Conservation (phyloP, 2,888 invertebrate species). For the Tuta absoluta region DNA sequence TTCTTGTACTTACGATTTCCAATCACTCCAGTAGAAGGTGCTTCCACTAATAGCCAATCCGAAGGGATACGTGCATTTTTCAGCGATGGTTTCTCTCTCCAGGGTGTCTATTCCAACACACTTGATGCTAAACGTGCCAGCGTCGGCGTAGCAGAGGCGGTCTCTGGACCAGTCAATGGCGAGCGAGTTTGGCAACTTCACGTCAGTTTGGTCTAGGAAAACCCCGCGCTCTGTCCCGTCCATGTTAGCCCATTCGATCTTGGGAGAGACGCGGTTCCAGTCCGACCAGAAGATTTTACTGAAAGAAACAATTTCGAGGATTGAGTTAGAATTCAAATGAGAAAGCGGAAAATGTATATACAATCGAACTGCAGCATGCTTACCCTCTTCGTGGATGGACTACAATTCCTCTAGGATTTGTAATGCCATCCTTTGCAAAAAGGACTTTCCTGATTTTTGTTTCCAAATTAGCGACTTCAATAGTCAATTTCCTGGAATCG, state of each 20-base stretch:
- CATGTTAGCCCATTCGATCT: slow-evolving; percentile 96
- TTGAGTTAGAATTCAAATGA: not conserved
- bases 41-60: slow-evolving; percentile 91
- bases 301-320: slow-evolving; percentile 45
- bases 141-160: slow-evolving; percentile 97
- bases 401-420: slow-evolving; percentile 97
- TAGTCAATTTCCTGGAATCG: slow-evolving; percentile 92
- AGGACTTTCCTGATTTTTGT: slow-evolving; percentile 88
- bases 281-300: slow-evolving; percentile 99
- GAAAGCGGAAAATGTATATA: no score
- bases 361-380: slow-evolving; percentile 34
- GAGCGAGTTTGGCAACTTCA: slow-evolving; percentile 95
- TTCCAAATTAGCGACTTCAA: slow-evolving; percentile 94
- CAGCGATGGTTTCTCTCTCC: slow-evolving; percentile 86
- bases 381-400: slow-evolving; percentile 94
- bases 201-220: slow-evolving; percentile 83
- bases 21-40: slow-evolving; percentile 98
- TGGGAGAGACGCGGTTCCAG: slow-evolving; percentile 95
- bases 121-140: slow-evolving; percentile 89
- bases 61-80: slow-evolving; percentile 94
- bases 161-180: slow-evolving; percentile 92
- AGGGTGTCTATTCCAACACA: slow-evolving; percentile 89
- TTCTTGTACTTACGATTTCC: slow-evolving; percentile 90
- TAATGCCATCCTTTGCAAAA: slow-evolving; percentile 85
- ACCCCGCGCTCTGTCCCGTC: slow-evolving; percentile 92